Percentiles rank a stretch among this genome's conserved stretches.
These are phyloP conservation scores for Rhynchopsitta pachyrhyncha DNA, from an alignment of 2,113 vertebrate genomes.

Conservation along the genomic window DNA sequence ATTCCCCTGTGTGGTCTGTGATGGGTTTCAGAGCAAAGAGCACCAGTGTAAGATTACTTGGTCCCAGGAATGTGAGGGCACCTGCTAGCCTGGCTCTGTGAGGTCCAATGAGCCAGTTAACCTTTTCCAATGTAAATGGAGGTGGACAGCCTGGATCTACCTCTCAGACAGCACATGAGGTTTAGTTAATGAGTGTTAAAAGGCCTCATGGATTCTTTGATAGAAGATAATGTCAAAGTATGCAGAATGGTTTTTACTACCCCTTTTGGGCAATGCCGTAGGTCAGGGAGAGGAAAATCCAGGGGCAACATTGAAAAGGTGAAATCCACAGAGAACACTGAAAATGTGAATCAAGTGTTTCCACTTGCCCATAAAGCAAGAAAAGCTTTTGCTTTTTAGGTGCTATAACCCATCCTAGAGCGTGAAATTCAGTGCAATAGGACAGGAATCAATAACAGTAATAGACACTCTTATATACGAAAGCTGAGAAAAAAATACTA, in stretches of 20 bases:
- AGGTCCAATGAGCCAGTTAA: background rate
- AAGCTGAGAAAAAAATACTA: background rate
- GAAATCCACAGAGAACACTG: background rate
- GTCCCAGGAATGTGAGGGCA: background rate
- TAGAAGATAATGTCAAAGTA: background rate
- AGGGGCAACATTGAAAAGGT: accelerated
- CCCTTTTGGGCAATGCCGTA: background rate
- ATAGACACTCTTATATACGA: background rate
- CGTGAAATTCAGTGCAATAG: accelerated
- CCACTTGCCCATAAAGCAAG: background rate
- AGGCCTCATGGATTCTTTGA: background rate
- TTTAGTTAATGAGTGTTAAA: background rate
- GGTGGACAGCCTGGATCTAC: background rate
- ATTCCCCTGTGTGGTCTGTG: constrained; percentile 39
- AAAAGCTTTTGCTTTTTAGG: background rate
- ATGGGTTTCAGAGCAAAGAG: background rate
- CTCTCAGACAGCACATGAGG: background rate
- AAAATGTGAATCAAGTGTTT: background rate
- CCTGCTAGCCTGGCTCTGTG: background rate
- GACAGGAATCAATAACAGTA: background rate
- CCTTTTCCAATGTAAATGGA: background rate
- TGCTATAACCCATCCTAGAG: background rate
- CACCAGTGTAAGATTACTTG: background rate
- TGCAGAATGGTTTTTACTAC: background rate
- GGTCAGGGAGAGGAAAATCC: background rate